Base-by-base conservation (phyloP, 1,140 invertebrate genomes). In the Drosophila rufa region DNA sequence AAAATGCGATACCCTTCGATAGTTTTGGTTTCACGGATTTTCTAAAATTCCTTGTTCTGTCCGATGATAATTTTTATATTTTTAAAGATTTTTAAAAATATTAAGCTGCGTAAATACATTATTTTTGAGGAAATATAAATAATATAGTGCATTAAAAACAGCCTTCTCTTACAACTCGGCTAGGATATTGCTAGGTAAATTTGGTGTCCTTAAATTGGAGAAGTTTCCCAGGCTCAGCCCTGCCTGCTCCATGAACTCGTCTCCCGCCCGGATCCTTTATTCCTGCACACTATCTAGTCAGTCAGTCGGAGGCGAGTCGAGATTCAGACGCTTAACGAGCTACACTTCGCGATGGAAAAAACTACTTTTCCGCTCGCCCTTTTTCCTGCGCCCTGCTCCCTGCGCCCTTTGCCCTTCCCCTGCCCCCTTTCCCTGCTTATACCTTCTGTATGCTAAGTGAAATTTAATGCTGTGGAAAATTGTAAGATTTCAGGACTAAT, bases 401-500 rank as follows among this genome's bases (percentile, higher is more conserved):
- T 47, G 46, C 51, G n/a, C 25, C 46, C 40, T 65, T 30, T 40
- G 25, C 15, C 42, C 25, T 55, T 19, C 25, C 15, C 25, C 27
- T 22, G 38, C 15, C 11, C 19, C n/a, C n/a, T 33, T 56, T 51
- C 27, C 19, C 27, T 33, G 38, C 46, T 40, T 53, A 38, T 68
- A 65, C 61, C 74, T 79, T 70, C 59, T 80, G 55, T 83, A 79
- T 79, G 81, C 70, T 75, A 83, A 83, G 71, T 83, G 76, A 83
- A 83, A 83, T 79, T 83, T 83, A 83, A 83, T 83, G 80, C 80
- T 79, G 66, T 83, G 81, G 81, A 83, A 83, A 82, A 82, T 82
- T 82, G 79, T 78, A 78, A 82, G 79, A 82, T 78, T 78, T 75
- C 67, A 50, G 45, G 68, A 74, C 79, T 79, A 82, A 82, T 82